Conservation (phyloP, 2,113 vertebrate species). For the Sinocyclocheilus anophthalmus region DNA sequence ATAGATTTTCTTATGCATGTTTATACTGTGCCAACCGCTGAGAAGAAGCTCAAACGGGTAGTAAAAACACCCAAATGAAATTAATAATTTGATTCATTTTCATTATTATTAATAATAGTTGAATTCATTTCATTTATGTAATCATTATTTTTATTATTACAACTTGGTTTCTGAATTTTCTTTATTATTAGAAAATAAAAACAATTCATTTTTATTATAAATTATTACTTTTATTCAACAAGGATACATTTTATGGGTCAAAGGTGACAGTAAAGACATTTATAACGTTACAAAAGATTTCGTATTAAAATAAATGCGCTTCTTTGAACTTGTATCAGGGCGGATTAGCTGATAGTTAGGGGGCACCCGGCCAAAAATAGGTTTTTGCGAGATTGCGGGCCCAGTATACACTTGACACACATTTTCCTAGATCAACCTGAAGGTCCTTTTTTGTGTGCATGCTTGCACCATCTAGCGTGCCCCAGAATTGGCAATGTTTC, state of each 20-base stretch:
- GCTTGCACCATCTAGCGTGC: too few relatives aligned
- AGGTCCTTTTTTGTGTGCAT: too few relatives aligned
- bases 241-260: not conserved
- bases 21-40: not conserved
- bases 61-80: not conserved
- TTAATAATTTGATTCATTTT: not conserved
- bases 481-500: too few relatives aligned
- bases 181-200: not conserved
- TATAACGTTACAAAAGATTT: too few relatives aligned
- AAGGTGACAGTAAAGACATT: not conserved
- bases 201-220: not conserved
- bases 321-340: too few relatives aligned
- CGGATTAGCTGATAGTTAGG: too few relatives aligned
- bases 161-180: not conserved
- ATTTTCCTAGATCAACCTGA: too few relatives aligned
- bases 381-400: too few relatives aligned
- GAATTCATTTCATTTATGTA: not conserved
- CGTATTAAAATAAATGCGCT: too few relatives aligned
- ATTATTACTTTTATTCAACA: not conserved
- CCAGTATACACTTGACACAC: too few relatives aligned
- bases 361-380: too few relatives aligned
- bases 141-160: not conserved
- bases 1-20: not conserved
- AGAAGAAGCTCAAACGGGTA: not conserved
- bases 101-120: too few relatives aligned